Conservation (phyloP, 2,888 invertebrate genomes). For the Trichopria drosophilae region DNA sequence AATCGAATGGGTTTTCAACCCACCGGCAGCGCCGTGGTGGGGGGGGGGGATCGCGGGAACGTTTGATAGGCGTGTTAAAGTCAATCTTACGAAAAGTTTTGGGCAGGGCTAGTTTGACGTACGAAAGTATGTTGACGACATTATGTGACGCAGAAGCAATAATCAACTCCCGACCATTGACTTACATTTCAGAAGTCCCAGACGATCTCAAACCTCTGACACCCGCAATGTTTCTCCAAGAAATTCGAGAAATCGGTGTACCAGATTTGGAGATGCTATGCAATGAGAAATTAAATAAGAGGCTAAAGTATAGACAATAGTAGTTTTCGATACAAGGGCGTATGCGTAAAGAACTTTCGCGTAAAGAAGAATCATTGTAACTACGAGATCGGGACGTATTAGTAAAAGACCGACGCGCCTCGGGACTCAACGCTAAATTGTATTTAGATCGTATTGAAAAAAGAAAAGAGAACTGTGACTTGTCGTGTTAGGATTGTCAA, state of each 20-base stretch:
- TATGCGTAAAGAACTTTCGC: neutral
- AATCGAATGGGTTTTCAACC: constrained; percentile 33
- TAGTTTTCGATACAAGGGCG: constrained; percentile 7
- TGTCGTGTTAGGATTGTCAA: too few relatives aligned
- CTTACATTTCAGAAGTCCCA: constrained; percentile 28
- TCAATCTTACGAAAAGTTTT: constrained; percentile 46
- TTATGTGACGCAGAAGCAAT: too few relatives aligned
- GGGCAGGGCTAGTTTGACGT: constrained; percentile 42
- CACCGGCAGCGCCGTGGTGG: constrained; percentile 24
- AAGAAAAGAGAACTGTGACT: too few relatives aligned
- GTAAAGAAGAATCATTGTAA: neutral
- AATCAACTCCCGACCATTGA: too few relatives aligned
- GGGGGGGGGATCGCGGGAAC: constrained; percentile 17
- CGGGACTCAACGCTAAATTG: neutral
- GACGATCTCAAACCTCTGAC: constrained; percentile 36
- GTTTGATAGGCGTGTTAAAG: constrained; percentile 50
- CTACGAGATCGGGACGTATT: neutral
- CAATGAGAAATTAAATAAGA: constrained; percentile 13
- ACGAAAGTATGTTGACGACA: constrained; percentile 43
- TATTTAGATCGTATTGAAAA: neutral
- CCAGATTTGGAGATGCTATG: constrained; percentile 37
- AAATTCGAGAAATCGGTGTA: constrained; percentile 30
- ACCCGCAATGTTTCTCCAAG: too few relatives aligned
- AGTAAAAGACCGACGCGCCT: neutral
- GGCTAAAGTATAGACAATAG: too few relatives aligned